Percentiles rank a stretch among this genome's conserved stretches.
Evolutionary conservation across 2,113 vertebrate species (phyloP).

Genomic region (Leucopternis melanops): DNA sequence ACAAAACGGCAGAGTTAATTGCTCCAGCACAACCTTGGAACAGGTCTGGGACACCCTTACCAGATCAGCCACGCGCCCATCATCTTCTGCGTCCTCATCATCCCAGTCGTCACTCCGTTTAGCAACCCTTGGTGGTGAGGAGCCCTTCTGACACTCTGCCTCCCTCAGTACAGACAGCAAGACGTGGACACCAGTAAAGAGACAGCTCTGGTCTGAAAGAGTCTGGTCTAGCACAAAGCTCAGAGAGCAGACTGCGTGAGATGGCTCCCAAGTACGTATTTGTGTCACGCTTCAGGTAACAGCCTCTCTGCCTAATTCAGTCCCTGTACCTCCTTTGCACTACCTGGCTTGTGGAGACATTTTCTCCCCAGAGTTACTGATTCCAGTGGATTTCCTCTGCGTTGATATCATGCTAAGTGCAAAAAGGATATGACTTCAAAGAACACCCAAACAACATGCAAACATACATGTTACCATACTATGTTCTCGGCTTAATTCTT

Average conservation of each 20-base stretch:
- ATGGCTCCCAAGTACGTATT: fast-evolving
- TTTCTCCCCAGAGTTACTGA: not conserved
- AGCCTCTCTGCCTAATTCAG: not conserved
- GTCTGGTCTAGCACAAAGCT: not conserved
- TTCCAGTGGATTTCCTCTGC: not conserved
- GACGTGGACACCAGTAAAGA: not conserved
- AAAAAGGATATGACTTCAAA: not conserved
- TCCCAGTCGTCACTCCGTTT: not conserved
- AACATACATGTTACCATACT: not conserved
- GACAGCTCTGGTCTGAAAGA: not conserved
- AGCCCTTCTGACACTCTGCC: not conserved
- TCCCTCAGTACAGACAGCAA: not conserved
- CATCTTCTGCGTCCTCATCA: not conserved
- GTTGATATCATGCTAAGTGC: not conserved
- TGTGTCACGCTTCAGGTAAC: not conserved
- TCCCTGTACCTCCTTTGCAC: not conserved
- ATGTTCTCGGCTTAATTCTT: not conserved
- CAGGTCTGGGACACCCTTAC: not conserved
- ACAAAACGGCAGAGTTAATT: not conserved
- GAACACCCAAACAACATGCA: not conserved
- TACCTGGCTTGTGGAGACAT: not conserved
- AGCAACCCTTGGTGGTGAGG: not conserved
- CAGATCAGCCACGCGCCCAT: not conserved
- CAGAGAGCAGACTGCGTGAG: not conserved
- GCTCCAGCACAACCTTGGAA: not conserved